Percentiles rank a stretch among this genome's conserved stretches.
phyloP scores from a whole-genome alignment of 1,140 invertebrate species.

The Chlorops oryzae region DNA sequence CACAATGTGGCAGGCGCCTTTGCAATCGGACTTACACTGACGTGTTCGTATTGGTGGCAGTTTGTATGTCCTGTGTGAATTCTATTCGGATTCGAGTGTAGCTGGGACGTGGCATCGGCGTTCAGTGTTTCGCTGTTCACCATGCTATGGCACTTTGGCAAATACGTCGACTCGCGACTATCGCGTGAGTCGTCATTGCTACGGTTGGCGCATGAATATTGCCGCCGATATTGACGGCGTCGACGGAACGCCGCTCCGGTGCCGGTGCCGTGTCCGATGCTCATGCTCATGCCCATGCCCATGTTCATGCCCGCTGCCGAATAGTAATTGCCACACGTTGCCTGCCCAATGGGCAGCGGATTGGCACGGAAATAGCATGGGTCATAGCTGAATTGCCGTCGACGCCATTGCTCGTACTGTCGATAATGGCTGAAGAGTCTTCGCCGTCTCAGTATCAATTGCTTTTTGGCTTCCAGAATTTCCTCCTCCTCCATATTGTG shows the following conservation, averaged over 20 bases:
- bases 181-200: slow-evolving; percentile 43
- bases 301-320: slow-evolving; percentile 23
- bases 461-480: slow-evolving; percentile 42
- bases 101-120: slow-evolving; percentile 39
- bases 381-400: slow-evolving; percentile 45
- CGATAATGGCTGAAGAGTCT: slow-evolving; percentile 44
- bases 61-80: too few relatives aligned
- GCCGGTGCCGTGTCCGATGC: slow-evolving; percentile 12
- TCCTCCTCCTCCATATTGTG: slow-evolving; percentile 39
- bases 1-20: too few relatives aligned
- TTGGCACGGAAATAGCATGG: slow-evolving; percentile 44
- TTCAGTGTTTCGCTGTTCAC: slow-evolving; percentile 40
- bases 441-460: slow-evolving; percentile 39
- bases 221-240: slow-evolving; percentile 38
- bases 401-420: slow-evolving; percentile 45
- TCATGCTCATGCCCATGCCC: slow-evolving; percentile 11
- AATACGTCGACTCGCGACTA: slow-evolving; percentile 33
- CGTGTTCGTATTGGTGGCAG: slow-evolving; percentile 37
- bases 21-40: slow-evolving; percentile 35
- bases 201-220: slow-evolving; percentile 42
- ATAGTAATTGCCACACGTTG: slow-evolving; percentile 36
- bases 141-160: slow-evolving; percentile 35
- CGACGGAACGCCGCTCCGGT: slow-evolving; percentile 27
- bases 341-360: slow-evolving; percentile 34
- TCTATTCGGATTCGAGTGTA: too few relatives aligned